Percentiles rank a stretch among this genome's conserved stretches.
Evolutionary conservation across 2,797 vertebrate genomes (phyloP).

Genomic region (Silurus lanzhouensis): DNA sequence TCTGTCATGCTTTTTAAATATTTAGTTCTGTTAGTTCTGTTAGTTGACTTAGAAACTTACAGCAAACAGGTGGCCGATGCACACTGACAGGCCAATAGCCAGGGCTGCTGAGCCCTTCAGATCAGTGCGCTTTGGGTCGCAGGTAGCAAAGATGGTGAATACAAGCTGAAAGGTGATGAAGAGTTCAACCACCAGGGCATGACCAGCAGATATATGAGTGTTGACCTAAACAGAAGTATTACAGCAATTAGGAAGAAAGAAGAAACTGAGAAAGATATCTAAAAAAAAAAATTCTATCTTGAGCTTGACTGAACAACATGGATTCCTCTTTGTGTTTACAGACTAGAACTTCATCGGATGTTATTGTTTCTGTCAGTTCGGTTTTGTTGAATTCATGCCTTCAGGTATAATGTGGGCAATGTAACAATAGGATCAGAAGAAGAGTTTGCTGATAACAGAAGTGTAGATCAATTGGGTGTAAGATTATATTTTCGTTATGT

Average conservation of each 20-base stretch:
- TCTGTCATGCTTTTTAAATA: not conserved
- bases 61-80: slow-evolving; percentile 89
- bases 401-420: not conserved
- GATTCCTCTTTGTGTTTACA: not conserved
- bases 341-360: not conserved
- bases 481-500: too few relatives aligned
- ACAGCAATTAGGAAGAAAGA: slow-evolving; percentile 15
- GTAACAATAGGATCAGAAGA: not conserved
- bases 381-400: not conserved
- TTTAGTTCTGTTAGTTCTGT: not conserved
- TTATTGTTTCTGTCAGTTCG: not conserved
- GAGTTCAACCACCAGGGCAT: slow-evolving; percentile 85
- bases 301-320: not conserved
- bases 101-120: slow-evolving; percentile 85
- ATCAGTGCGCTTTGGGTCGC: slow-evolving; percentile 84
- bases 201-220: slow-evolving; percentile 78
- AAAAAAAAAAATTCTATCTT: not conserved
- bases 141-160: slow-evolving; percentile 91
- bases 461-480: not conserved
- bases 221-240: slow-evolving; percentile 74
- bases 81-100: slow-evolving; percentile 89
- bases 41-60: slow-evolving; percentile 70
- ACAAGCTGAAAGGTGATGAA: slow-evolving; percentile 91
- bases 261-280: not conserved
- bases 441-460: not conserved